A percentile compares a stretch with the other conserved stretches of the same genome.
These are phyloP conservation scores for Agrotis clavis DNA, from an alignment of 2,888 invertebrate genomes.

Conservation along the genomic window DNA sequence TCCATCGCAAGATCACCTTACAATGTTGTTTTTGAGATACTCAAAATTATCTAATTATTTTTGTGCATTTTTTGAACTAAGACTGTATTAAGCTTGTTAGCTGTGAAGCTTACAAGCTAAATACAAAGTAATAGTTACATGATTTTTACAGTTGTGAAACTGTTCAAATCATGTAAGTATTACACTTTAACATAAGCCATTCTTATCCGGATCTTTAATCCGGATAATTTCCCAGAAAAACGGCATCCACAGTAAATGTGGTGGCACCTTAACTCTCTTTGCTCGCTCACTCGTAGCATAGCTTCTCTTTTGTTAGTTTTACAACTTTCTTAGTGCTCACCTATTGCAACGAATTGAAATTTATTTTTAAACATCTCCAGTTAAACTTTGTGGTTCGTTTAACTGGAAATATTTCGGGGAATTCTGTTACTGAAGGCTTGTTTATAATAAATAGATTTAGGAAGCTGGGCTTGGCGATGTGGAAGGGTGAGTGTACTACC, in stretches of 20 bases:
- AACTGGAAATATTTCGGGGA: slow-evolving; percentile 51
- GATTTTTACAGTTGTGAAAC: not conserved
- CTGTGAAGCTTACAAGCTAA: too few relatives aligned
- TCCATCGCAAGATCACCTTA: too few relatives aligned
- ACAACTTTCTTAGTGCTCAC: slow-evolving; percentile 58
- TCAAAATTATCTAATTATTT: too few relatives aligned
- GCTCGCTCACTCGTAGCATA: slow-evolving; percentile 39
- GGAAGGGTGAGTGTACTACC: slow-evolving; percentile 19
- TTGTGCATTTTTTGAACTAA: too few relatives aligned
- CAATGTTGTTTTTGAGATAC: too few relatives aligned
- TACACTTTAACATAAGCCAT: not conserved
- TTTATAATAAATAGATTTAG: slow-evolving; percentile 21
- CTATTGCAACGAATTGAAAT: slow-evolving; percentile 59
- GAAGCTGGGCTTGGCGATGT: slow-evolving; percentile 21
- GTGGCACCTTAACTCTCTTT: slow-evolving; percentile 25
- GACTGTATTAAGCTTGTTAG: too few relatives aligned
- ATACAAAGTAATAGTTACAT: too few relatives aligned
- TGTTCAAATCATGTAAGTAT: not conserved
- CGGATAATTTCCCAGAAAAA: slow-evolving; percentile 8
- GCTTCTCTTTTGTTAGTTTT: slow-evolving; percentile 44
- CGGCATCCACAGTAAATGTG: slow-evolving; percentile 8
- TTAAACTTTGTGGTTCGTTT: slow-evolving; percentile 49
- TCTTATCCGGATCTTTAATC: not conserved
- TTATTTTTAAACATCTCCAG: slow-evolving; percentile 47
- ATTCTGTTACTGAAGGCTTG: slow-evolving; percentile 24